Evolutionary conservation across 2,113 vertebrate genomes (phyloP), one percentile per base, ranked within the genome.

Genomic region (Thomomys bottae): DNA sequence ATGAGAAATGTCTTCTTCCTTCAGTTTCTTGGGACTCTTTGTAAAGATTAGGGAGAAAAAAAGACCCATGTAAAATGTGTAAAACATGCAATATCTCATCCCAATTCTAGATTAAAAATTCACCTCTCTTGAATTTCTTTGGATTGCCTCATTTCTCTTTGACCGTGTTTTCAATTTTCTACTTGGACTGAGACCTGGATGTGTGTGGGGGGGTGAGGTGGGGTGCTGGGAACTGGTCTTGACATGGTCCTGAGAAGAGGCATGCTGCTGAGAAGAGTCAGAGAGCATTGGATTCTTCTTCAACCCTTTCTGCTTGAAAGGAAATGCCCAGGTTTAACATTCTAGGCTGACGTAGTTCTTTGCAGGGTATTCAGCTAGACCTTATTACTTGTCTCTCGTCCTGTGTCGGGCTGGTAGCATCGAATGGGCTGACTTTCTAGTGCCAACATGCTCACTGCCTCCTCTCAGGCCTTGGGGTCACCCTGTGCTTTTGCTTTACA

Each of bases 61-160:
- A 45, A 36, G 66, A 30, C 40, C 86, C 89, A 80, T 89, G 92
- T 80, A 77, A 83, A 87, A 68, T 42, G 26, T 49, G 12, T 61
- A 63, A 26, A 40, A 21, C 23, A 24, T 34, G 10, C 18, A 54
- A 61, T 61, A 21, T 8, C n/a, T 30, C 4, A 4, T 11, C 5
- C 71, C 21, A 26, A 71, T 34, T 83, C 42, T 75, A 17, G 36
- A 11, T 88, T 90, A 92, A 54, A 84, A 68, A 67, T 34, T 40
- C 81, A 67, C 34, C 57, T 63, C 75, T 28, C 80, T 73, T 70
- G 20, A 23, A 85, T 79, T 24, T 64, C 30, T 72, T 66, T 45
- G 66, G 34, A 70, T 78, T 24, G 40, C 12, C 26, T 70, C 20
- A 34, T 45, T 72, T 75, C 49, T 49, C 49, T 82, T 59, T 87